These are phyloP conservation scores for Neria commutata DNA, from an alignment of 2,888 invertebrate species.

Conservation along the genomic window DNA sequence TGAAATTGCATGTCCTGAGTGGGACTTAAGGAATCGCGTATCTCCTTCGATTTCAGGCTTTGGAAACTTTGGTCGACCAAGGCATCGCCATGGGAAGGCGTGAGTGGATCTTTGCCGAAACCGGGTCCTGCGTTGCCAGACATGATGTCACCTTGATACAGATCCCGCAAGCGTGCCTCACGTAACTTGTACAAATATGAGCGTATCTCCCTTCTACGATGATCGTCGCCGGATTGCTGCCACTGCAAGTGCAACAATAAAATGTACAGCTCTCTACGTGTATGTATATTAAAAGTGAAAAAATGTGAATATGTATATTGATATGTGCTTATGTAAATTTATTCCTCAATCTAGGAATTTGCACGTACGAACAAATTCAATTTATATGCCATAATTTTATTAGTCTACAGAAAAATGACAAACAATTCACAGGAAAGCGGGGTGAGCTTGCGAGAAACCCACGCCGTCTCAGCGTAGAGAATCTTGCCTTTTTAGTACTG, in stretches of 20 bases:
- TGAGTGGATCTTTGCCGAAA: conserved; percentile 60
- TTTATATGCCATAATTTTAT: no score
- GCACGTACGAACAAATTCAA: no score
- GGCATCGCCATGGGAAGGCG: conserved; percentile 71
- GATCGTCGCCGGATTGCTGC: conserved; percentile 86
- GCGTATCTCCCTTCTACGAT: conserved; percentile 84
- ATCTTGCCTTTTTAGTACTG: conserved; percentile 12
- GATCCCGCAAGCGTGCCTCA: conserved; percentile 77
- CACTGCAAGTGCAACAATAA: conserved; percentile 68
- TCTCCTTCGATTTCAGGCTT: conserved; percentile 78
- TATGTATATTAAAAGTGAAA: no score
- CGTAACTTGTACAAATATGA: conserved; percentile 84
- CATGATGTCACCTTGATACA: conserved; percentile 67
- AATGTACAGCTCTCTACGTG: no score
- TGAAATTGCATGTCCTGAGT: conserved; percentile 64
- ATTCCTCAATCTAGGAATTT: no score
- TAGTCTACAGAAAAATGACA: no score
- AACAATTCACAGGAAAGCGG: no score
- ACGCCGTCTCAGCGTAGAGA: conserved; percentile 12
- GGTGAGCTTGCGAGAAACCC: conserved; percentile 11
- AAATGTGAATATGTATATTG: no score
- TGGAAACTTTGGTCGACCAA: conserved; percentile 79
- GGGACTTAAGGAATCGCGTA: conserved; percentile 78
- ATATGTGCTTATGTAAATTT: no score
- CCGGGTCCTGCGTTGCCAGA: conserved; percentile 54